Evolutionary conservation across 2,113 vertebrate species (phyloP), one percentile per base, ranked within the genome.

Genomic region (Sylvilagus bachmani): DNA sequence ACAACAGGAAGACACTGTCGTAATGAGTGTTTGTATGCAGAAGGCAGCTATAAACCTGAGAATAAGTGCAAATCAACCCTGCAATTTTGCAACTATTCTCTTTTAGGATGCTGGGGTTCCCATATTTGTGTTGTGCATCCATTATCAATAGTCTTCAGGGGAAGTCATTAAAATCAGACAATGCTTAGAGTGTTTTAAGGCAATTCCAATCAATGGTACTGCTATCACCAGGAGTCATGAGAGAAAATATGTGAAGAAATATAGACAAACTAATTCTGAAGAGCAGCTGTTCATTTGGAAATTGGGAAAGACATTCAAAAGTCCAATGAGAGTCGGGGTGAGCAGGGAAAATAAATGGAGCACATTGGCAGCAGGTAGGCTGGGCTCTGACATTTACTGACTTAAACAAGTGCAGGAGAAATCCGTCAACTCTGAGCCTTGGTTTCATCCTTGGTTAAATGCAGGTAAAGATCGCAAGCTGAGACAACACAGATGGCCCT

Each of bases 381-480:
- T 8, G 8, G 4, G 3, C 24, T 66, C 22, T 91, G 44, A 73
- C 73, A 91, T 96, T 91, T 94, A 51, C 77, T 29, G 2, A 29
- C 38, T 58, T 66, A 51, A 49, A 62, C 29, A 49, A 83, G 25
- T n/a, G 2, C 36, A 44, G 31, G 16, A 67, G 17, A 70, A 64
- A 27, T 93, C 75, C 49, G 67, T 84, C 53, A 36, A 31, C 11
- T 81, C n/a, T 83, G 51, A 92, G 22, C 49, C 55, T 75, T 77
- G 33, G 31, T 11, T 66, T 84, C 53, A 62, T 73, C 77, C 24
- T 86, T 83, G 82, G 21, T 91, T 58, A 91, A 93, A 89, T 21
- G 31, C 53, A 97, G 89, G 83, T 87, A 91, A 94, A 85, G n/a
- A 90, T 94, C 53, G 55, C 73, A 95, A 94, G 74, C 80, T 96